Evolutionary conservation across 2,113 vertebrate species (phyloP), one percentile per base, ranked within the genome.

Genomic region (Arenaria interpres): DNA sequence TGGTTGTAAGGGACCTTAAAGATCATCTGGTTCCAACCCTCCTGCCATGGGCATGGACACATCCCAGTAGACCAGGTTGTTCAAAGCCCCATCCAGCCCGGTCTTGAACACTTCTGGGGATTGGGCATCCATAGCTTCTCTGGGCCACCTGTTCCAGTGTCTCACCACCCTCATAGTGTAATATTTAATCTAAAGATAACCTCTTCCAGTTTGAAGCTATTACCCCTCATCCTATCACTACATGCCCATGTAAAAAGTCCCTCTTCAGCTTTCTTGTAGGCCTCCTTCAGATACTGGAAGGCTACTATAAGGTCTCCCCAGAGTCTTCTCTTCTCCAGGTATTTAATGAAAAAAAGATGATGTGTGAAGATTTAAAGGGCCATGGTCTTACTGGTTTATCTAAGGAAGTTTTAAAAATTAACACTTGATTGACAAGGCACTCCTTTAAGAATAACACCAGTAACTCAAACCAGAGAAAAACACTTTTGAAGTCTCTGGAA

Each of bases 311-410:
- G 16, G 16, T 27, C 60, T 62, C 24, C 16, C 24, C 37, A 35
- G n/a, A 18, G 23, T 15, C 35, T 62, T 62, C 35, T 62, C 24
- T 39, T 39, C 24, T 62, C 35, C 35, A 62, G 60, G 18, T 15
- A 71, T 35, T 53, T 43, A 3, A 37, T 63, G 18, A 14, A 88
- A 46, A 46, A 92, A 90, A 64, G 35, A 24, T 28, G 11, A 10
- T 35, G 8, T 53, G 4, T 48, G 48, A 54, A 59, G 39, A 59
- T 37, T 48, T 73, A 69, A 88, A 82, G 12, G 14, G 10, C 20
- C 0, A 1, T 51, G n/a, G 25, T 24, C 64, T 86, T 75, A 78
- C 19, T 0, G 0, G 22, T 46, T 21, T 78, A 3, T 25, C 10
- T 48, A 39, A 69, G 35, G 48, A 68, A 69, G 19, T 51, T 53